These are phyloP conservation scores for Chiroxiphia lanceolata DNA, from an alignment of 2,797 vertebrate species.

Conservation along the genomic window DNA sequence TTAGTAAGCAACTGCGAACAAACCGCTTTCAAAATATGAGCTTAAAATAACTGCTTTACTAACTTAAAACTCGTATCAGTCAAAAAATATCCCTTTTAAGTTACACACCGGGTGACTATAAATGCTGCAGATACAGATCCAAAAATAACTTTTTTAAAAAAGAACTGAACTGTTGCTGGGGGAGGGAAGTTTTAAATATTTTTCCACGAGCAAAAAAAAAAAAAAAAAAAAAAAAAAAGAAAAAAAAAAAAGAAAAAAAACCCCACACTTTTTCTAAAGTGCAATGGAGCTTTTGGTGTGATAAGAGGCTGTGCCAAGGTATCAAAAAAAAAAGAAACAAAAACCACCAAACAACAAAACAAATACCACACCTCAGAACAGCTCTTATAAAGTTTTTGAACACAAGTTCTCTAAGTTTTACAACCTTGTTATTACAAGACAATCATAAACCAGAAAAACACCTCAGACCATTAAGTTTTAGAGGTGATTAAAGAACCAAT, in stretches of 20 bases:
- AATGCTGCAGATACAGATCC: neutral
- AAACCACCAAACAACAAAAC: neutral
- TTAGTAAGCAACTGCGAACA: neutral
- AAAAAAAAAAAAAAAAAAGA: accelerated
- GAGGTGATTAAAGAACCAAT: neutral
- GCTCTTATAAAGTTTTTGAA: neutral
- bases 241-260: accelerated
- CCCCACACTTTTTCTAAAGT: accelerated
- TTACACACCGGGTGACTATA: neutral
- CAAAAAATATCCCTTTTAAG: neutral
- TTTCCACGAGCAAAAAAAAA: neutral
- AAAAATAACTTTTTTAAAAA: neutral
- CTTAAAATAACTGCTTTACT: neutral
- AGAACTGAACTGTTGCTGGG: neutral
- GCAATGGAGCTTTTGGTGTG: neutral
- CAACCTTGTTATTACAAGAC: neutral
- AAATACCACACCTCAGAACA: neutral
- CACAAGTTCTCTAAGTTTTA: neutral
- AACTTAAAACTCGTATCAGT: neutral
- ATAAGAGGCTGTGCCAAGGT: neutral
- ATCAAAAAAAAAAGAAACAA: neutral
- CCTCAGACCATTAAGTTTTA: neutral
- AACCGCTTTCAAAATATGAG: neutral
- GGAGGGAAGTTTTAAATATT: neutral
- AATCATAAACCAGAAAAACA: neutral